These are phyloP conservation scores for Poecilia latipinna DNA, from an alignment of 2,113 vertebrate genomes.

Conservation along the genomic window DNA sequence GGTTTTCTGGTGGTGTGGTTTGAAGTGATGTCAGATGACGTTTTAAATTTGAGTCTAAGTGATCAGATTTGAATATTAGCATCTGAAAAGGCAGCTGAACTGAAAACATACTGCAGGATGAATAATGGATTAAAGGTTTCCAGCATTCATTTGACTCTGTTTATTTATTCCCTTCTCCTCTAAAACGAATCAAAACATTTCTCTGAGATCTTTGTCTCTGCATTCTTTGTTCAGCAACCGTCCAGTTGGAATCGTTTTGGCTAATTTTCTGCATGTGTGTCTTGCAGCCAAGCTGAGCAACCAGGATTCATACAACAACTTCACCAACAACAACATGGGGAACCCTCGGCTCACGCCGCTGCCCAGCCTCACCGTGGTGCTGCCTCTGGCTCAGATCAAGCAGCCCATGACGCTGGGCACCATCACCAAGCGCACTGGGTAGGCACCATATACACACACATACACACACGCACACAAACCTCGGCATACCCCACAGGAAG, in stretches of 20 bases:
- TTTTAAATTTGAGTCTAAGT: constrained; percentile 24
- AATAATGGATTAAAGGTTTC: constrained; percentile 35
- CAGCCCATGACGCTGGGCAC: constrained; percentile 97
- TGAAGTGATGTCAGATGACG: constrained; percentile 6
- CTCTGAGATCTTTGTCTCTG: not conserved
- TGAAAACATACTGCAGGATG: constrained; percentile 15
- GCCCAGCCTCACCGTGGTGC: constrained; percentile 90
- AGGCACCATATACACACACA: constrained; percentile 59
- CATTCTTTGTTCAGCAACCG: not conserved
- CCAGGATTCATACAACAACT: constrained; percentile 96
- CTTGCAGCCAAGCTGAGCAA: constrained; percentile 85
- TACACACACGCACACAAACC: constrained; percentile 2
- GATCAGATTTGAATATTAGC: constrained; percentile 28
- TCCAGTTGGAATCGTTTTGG: not conserved
- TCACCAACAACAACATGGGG: constrained; percentile 94
- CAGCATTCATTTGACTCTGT: constrained; percentile 1
- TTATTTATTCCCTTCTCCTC: not conserved
- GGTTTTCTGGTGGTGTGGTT: not conserved
- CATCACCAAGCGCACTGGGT: constrained; percentile 97
- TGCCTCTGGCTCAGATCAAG: constrained; percentile 96
- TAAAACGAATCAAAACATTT: not conserved
- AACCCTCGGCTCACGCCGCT: constrained; percentile 92
- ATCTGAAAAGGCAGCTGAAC: constrained; percentile 32
- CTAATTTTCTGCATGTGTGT: constrained; percentile 2
- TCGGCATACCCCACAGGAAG: constrained; percentile 1